Evolutionary conservation across 2,113 vertebrate genomes (phyloP).

Genomic region (human (Homo sapiens)): GRCh38 chr7:154851001-154851500

Average conservation of each 20-base stretch:
- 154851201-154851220: neutral
- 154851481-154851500: neutral
- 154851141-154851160: neutral
- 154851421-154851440: neutral
- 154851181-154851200: too few relatives aligned
- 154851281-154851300: neutral
- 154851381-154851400: constrained; percentile 37
- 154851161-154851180: neutral
- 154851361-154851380: constrained; percentile 27
- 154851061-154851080: too few relatives aligned
- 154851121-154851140: neutral
- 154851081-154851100: neutral
- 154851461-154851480: neutral
- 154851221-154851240: neutral
- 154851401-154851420: neutral
- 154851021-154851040: too few relatives aligned
- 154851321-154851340: neutral
- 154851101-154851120: neutral
- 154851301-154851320: neutral
- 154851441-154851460: neutral
- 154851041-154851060: neutral
- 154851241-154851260: neutral
- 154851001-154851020: neutral
- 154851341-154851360: neutral
- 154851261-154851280: neutral